These are phyloP conservation scores for Psammodynastes pulverulentus DNA, from an alignment of 2,113 vertebrate species.

Conservation along the genomic window DNA sequence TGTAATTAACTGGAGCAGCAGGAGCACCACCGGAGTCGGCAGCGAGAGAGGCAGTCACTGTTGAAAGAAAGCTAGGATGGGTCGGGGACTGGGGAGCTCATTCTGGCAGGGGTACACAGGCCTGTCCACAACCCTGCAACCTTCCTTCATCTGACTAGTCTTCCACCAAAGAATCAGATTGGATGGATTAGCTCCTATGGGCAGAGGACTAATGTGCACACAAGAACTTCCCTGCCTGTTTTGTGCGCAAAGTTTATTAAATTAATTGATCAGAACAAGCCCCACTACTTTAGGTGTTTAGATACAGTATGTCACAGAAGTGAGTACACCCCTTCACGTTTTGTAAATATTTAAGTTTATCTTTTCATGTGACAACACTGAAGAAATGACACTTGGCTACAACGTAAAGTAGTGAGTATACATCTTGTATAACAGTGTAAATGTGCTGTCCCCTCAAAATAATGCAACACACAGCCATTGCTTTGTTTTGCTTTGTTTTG, in stretches of 20 bases:
- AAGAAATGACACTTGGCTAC: no score
- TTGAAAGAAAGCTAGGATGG: conserved; percentile 32
- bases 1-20: conserved; percentile 78
- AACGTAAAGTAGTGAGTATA: no score
- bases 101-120: conserved; percentile 1
- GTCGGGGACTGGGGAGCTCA: conserved; percentile 40
- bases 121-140: fast-evolving
- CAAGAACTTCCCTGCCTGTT: not conserved
- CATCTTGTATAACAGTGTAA: no score
- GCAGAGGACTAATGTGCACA: not conserved
- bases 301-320: no score
- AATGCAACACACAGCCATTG: no score
- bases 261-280: not conserved
- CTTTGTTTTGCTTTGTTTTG: no score
- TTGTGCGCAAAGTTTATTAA: not conserved
- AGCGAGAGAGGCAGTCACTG: conserved; percentile 29
- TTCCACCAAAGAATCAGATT: fast-evolving
- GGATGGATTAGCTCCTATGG: not conserved
- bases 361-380: no score
- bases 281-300: not conserved
- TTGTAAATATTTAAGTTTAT: no score
- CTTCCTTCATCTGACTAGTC: fast-evolving
- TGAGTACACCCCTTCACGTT: no score
- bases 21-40: conserved; percentile 56
- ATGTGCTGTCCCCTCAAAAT: no score